Evolutionary conservation across 2,888 invertebrate species (phyloP), one percentile per base, ranked within the genome.

Genomic region (Seira sanloemensis): DNA sequence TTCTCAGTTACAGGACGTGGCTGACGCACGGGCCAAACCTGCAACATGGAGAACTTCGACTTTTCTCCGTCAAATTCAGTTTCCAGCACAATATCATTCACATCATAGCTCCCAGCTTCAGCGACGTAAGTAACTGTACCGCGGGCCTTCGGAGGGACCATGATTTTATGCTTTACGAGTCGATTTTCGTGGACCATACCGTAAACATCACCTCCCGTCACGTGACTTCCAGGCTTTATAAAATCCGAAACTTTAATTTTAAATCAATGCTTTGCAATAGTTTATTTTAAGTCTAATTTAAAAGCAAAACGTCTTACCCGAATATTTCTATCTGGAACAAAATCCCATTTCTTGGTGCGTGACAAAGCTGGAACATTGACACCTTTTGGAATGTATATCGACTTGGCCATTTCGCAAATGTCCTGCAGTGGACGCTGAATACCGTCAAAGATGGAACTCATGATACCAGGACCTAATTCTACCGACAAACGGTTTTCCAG

Each of bases 351-450:
- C 78, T 92, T 91, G 0, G 94, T 94, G 75, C 97, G 94, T 5
- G 96, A 96, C 84, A 99, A 92, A 73, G 96, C 94, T n/a, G 98
- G 98, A 83, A 96, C 95, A 92, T 98, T 99, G 72, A 99, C 95
- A 92, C 99, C 99, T 93, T 98, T 99, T 66, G 99, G 99, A 92
- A 99, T 99, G 94, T 99, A 99, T 92, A 99, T 99, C 91, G 97
- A 98, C 91, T 95, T 94, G 0, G 98, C 97, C 87, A 98, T 92
- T 91, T 97, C 97, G 91, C 96, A 94, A 91, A 99, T 99, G 92
- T 98, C 98, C 92, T 97, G 97, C 90, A 99, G 92, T 0, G 99
- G 99, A 91, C 99, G 96, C 92, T 99, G 99, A 92, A 99, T 99
- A 93, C 99, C 99, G 93, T 99, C 99, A 93, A 99, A 99, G 93